Base-by-base conservation (phyloP, 2,797 vertebrate genomes). In the Arctocebus calabarensis region DNA sequence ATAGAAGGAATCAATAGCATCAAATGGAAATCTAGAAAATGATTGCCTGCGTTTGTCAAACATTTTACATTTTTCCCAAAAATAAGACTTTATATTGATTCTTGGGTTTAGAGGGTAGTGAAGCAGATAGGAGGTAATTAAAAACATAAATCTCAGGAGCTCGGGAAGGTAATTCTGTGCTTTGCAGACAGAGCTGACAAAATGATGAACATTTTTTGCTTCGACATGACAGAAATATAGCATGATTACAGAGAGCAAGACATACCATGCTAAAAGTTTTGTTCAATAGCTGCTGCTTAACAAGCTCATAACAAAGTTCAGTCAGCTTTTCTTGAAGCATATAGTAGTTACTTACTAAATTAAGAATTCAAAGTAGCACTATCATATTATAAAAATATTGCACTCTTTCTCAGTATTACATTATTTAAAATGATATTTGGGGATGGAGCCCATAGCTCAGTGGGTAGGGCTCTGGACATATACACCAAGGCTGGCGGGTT, bases 111-210 rank as follows among this genome's bases (percentile, higher is more conserved):
- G 92, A 98, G 87, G 95, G 97, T 98, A 98, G 97, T 96, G 98
- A 97, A 98, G 97, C 91, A 2, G 98, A 98, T 98, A 98, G 97
- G 77, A 98, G 96, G 97, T 98, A 98, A 99, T 98, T 99, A 98
- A 99, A 98, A 98, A 94, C 98, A 98, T 99, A 99, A 99, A 98
- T 99, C 98, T 98, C 94, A 61, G 96, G 97, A 98, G 97, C 91
- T 97, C 96, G 81, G 97, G 98, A 98, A 98, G 97, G 97, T 98
- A 98, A 98, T 98, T 98, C 97, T 98, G 97, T 96, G 85, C 97
- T 98, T 98, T 98, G 97, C 96, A 98, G 98, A 98, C 98, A 98
- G 97, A 98, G 95, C 97, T 98, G 98, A 98, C 98, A 98, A 98
- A 98, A 98, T 98, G 98, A 98, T 98, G 95, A 97, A 98, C 98